These are phyloP conservation scores for Psophia crepitans DNA, from an alignment of 2,113 vertebrate species.

Conservation along the genomic window DNA sequence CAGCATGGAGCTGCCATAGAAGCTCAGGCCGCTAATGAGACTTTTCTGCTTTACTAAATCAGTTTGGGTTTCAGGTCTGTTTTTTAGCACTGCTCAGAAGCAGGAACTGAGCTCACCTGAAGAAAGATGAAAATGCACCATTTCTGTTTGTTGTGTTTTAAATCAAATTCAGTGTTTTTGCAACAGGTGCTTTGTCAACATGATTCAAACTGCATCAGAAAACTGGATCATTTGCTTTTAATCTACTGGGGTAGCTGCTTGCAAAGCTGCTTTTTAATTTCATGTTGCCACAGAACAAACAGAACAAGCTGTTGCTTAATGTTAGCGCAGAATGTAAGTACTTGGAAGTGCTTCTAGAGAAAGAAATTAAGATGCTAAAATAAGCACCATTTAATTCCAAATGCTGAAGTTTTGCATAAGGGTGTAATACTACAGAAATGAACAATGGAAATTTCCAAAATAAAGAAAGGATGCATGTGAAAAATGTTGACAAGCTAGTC, in stretches of 20 bases:
- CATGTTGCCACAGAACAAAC: neutral
- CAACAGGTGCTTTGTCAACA: neutral
- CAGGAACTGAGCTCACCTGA: neutral
- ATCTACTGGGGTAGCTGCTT: neutral
- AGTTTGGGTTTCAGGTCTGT: neutral
- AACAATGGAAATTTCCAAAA: neutral
- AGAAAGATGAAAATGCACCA: neutral
- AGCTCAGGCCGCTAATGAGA: neutral
- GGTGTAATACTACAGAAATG: neutral
- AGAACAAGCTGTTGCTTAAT: constrained; percentile 15
- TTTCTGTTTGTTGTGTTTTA: neutral
- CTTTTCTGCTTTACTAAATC: neutral
- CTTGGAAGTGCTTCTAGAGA: neutral
- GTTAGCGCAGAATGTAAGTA: neutral
- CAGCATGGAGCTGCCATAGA: neutral
- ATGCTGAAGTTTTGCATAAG: neutral
- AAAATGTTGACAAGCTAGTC: neutral
- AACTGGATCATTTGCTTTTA: constrained; percentile 2
- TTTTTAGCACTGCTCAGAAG: neutral
- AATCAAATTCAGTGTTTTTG: neutral
- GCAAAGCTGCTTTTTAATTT: neutral
- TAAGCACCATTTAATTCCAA: neutral
- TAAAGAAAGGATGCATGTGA: neutral
- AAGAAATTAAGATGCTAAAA: constrained; percentile 4
- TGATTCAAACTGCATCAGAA: neutral